phyloP scores from a whole-genome alignment of 92 coral and sea anemone species.

The Phymanthus crucifer region DNA sequence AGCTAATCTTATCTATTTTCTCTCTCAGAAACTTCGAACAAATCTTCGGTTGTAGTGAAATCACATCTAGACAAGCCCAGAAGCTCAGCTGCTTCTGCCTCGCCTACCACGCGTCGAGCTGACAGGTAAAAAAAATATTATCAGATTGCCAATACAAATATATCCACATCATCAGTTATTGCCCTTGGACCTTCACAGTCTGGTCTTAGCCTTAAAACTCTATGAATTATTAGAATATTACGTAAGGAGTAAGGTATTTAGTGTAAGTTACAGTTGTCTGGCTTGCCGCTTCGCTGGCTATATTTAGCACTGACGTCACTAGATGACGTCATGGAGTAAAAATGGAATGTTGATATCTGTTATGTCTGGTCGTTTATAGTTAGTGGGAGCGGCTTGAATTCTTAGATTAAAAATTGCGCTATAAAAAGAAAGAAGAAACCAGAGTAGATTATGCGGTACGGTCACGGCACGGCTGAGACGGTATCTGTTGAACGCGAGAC shows the following conservation, averaged over 20 bases:
- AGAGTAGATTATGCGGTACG: neutral
- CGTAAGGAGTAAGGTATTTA: neutral
- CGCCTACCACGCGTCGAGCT: neutral
- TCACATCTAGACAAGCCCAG: neutral
- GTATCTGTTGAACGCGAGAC: too few species aligned
- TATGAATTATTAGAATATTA: neutral
- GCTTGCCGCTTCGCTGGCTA: neutral
- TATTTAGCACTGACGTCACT: neutral
- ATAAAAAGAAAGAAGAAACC: neutral
- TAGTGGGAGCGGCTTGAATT: neutral
- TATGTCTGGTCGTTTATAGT: neutral
- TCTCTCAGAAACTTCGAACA: neutral
- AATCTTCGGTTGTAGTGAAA: neutral
- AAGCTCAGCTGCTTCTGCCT: neutral
- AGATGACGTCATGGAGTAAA: neutral
- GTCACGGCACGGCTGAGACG: too few species aligned
- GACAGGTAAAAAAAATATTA: neutral
- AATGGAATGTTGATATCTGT: neutral
- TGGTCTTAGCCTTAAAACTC: neutral
- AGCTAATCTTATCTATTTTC: neutral
- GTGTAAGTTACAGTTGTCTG: neutral
- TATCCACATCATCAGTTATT: neutral
- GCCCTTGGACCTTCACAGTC: neutral
- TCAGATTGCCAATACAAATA: neutral
- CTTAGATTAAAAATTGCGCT: neutral